A percentile compares a stretch with the other conserved stretches of the same genome.
These are phyloP conservation scores for Orthonevra nobilis DNA, from an alignment of 2,888 invertebrate genomes.

Conservation along the genomic window DNA sequence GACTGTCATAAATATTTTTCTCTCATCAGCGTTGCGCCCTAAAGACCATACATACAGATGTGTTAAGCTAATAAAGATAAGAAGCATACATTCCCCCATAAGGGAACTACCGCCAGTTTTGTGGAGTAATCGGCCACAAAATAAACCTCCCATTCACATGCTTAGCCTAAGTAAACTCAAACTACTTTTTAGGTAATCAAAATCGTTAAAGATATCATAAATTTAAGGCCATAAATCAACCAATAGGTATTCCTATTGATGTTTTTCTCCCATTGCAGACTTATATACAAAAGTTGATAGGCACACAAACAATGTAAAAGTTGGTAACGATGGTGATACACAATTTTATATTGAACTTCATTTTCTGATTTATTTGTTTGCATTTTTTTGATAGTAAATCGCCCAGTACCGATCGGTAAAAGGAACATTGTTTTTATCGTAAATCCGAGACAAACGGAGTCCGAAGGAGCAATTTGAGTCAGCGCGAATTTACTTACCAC, in stretches of 20 bases:
- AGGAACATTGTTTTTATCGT: no score
- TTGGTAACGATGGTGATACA: no score
- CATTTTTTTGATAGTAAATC: no score
- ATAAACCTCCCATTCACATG: conserved; percentile 7
- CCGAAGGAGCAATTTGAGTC: no score
- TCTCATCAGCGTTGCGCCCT: neutral
- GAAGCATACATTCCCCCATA: neutral
- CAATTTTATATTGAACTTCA: no score
- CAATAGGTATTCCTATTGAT: neutral
- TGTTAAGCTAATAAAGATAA: conserved; percentile 46
- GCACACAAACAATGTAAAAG: no score
- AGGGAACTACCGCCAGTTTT: conserved; percentile 10
- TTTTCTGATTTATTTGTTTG: no score
- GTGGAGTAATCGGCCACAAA: neutral
- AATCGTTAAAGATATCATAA: conserved; percentile 4
- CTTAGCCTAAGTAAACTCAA: conserved; percentile 1
- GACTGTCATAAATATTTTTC: conserved; percentile 14
- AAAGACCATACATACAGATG: no score
- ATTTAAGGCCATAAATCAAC: neutral
- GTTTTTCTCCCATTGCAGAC: neutral
- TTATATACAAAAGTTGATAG: no score
- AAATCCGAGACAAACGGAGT: no score
- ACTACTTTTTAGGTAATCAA: neutral
- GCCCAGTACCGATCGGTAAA: no score
- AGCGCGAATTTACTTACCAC: no score